These are phyloP conservation scores for Watsonalla binaria DNA, from an alignment of 2,888 invertebrate genomes.

Conservation along the genomic window DNA sequence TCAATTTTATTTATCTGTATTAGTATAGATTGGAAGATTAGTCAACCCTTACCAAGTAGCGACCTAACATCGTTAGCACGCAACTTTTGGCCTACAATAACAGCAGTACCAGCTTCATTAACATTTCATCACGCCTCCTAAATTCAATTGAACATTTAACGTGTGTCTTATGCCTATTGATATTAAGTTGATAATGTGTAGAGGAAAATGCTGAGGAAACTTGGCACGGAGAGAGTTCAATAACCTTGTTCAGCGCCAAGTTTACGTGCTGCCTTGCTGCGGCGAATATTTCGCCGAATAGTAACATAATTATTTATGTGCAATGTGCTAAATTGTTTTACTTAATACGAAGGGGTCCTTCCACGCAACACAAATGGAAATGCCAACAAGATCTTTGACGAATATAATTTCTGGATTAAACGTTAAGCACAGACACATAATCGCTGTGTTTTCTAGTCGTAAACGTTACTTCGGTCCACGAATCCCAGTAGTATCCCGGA, in stretches of 20 bases:
- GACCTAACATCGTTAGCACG: neutral
- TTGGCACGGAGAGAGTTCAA: conserved; percentile 39
- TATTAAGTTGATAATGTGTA: conserved; percentile 18
- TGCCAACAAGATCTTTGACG: too few species aligned
- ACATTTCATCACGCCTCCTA: neutral
- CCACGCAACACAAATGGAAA: too few species aligned
- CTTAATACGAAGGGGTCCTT: too few species aligned
- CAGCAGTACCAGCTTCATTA: neutral
- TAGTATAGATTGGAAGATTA: neutral
- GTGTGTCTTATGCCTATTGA: neutral
- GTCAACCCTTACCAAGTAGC: neutral
- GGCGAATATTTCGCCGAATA: conserved; percentile 21
- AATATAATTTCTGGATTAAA: too few species aligned
- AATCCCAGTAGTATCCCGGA: too few species aligned
- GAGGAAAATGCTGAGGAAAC: conserved; percentile 23
- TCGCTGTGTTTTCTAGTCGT: too few species aligned
- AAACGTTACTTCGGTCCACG: too few species aligned
- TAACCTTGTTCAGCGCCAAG: conserved; percentile 25
- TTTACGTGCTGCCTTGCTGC: conserved; percentile 28
- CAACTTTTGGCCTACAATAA: neutral
- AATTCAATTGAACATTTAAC: neutral
- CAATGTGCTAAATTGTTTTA: neutral
- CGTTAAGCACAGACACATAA: too few species aligned
- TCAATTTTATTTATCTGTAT: too few species aligned
- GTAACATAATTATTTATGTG: neutral